Evolutionary conservation across 2,797 vertebrate genomes (phyloP), one percentile per base, ranked within the genome.

Genomic region (Sarcoramphus papa): DNA sequence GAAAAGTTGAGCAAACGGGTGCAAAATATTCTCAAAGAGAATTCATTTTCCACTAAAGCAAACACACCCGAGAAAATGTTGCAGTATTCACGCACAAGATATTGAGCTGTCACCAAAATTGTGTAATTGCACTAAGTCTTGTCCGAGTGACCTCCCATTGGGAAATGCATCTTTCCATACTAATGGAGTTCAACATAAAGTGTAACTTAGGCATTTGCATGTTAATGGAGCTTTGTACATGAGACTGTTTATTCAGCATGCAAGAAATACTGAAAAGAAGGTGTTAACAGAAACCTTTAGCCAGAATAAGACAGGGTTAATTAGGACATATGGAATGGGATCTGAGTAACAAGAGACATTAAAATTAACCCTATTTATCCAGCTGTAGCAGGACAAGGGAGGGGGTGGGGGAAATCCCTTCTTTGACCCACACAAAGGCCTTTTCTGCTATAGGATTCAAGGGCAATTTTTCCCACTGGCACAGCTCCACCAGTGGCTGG

Each of bases 201-300:
- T 84, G 76, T 20, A 84, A 30, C 69, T 82, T 15, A 7, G 65
- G 12, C 12, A 94, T 96, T 93, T 96, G 93, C 93, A 96, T 95
- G 31, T 60, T 92, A 95, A 95, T 95, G 50, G 40, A 19, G 27
- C 65, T 95, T 67, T 79, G 63, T 82, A 74, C 85, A 69, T 8
- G 33, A 59, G 54, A 19, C 41, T 94, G 90, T 88, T 96, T 87
- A 73, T 97, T 94, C 91, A 85, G 91, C 76, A 59, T 14, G 28
- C 0, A 1, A 72, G 78, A 65, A 85, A 65, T 77, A 54, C 90
- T 75, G 76, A 94, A 88, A 80, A 50, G 85, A 95, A 95, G 77
- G 83, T 95, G 88, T 90, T 95, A 96, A 95, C 90, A 96, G 94
- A 96, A 96, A 95, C 50, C 76, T 94, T 94, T 95, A 92, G 22